Evolutionary conservation across 2,888 invertebrate species (phyloP).

Genomic region (Perizoma flavofasciatum): DNA sequence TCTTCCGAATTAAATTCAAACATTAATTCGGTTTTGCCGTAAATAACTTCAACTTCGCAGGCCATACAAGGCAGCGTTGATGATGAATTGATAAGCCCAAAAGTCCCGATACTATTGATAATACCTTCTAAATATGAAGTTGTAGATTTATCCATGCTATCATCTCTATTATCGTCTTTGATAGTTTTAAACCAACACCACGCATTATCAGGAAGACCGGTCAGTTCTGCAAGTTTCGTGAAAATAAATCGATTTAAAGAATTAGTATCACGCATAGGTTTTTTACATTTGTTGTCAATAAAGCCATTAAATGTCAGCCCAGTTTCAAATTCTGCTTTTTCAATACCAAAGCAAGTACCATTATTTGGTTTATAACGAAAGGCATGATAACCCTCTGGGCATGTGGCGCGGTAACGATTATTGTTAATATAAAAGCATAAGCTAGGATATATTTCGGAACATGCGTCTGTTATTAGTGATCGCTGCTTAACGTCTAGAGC

Average conservation of each 20-base stretch:
- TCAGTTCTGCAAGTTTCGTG: slow-evolving; percentile 59
- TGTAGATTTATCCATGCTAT: slow-evolving; percentile 16
- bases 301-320: slow-evolving; percentile 60
- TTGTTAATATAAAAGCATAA: slow-evolving; percentile 72
- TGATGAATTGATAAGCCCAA: slow-evolving; percentile 51
- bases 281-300: slow-evolving; percentile 52
- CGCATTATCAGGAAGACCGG: slow-evolving; percentile 45
- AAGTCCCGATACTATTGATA: slow-evolving; percentile 62
- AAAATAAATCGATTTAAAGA: slow-evolving; percentile 62
- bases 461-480: slow-evolving; percentile 57
- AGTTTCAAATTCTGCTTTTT: slow-evolving; percentile 44
- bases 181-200: slow-evolving; percentile 68
- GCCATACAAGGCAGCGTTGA: slow-evolving; percentile 64
- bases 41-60: slow-evolving; percentile 62
- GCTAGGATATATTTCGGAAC: slow-evolving; percentile 59
- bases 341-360: slow-evolving; percentile 68
- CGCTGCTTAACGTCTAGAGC: slow-evolving; percentile 57
- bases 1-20: slow-evolving; percentile 61
- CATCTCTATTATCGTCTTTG: slow-evolving; percentile 15
- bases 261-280: slow-evolving; percentile 55
- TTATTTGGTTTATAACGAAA: slow-evolving; percentile 63
- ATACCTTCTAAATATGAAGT: slow-evolving; percentile 43
- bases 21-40: slow-evolving; percentile 59
- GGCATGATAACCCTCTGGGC: slow-evolving; percentile 67
- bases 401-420: slow-evolving; percentile 60